Conservation (phyloP, 2,888 invertebrate genomes). For the Stictocephala bisonia region DNA sequence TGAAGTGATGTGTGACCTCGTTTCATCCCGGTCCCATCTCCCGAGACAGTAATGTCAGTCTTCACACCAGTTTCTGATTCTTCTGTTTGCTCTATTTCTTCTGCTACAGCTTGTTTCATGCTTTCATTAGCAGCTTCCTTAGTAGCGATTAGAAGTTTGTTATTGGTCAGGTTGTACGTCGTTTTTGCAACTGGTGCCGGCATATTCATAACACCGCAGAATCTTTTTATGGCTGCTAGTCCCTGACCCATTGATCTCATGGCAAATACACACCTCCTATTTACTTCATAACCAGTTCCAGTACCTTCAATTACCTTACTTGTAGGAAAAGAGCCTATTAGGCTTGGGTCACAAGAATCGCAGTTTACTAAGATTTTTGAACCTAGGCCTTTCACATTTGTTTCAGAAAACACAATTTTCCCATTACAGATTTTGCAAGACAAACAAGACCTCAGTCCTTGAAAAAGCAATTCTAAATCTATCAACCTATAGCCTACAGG, state of each 20-base stretch:
- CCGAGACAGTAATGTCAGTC: neutral
- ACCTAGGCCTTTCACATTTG: neutral
- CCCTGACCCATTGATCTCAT: neutral
- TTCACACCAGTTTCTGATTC: neutral
- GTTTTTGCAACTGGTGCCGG: neutral
- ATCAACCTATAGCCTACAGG: neutral
- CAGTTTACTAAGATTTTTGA: neutral
- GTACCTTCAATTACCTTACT: neutral
- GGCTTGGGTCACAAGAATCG: neutral
- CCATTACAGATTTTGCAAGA: neutral
- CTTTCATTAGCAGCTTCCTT: neutral
- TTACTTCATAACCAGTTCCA: neutral
- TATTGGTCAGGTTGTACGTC: neutral
- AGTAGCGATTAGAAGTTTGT: neutral
- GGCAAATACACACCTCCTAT: neutral
- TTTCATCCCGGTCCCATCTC: neutral
- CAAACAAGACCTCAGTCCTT: neutral
- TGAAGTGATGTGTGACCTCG: neutral
- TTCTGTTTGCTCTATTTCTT: neutral
- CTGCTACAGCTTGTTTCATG: neutral
- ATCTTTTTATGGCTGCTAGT: neutral
- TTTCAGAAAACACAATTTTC: neutral
- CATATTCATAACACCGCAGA: neutral
- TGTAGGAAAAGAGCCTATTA: neutral
- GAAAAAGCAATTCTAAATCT: neutral